Base-by-base conservation (phyloP, 2,113 vertebrate genomes). In the Anguilla japonica region DNA sequence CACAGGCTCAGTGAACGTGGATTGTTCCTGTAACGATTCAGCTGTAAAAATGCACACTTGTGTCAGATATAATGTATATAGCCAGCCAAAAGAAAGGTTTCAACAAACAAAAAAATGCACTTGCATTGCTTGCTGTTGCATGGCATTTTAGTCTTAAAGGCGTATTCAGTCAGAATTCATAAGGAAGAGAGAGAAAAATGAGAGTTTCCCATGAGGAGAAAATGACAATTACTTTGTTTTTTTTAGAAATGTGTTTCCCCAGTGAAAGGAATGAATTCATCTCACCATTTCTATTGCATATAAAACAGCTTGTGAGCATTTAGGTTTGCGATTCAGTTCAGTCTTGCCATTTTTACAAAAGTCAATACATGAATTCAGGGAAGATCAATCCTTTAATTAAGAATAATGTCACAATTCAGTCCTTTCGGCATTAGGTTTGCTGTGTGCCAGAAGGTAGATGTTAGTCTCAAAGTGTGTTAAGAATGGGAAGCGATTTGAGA, bases 381-480 rank as follows among this genome's bases (percentile, higher is more conserved):
- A 75, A n/a, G 71, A 75, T 71, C 20, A 71, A 71, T 75, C 71
- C 71, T 75, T 75, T 75, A 75, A 75, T 75, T 75, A 75, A 75
- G 71, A 75, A 34, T 34, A 53, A 13, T 75, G 71, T 75, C 71
- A 34, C 71, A 75, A 75, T 75, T 34, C n/a, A 75, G 71, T n/a
- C 71, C n/a, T 75, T 75, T 34, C 5, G 34, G 71, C 71, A 75
- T 71, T n/a, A n/a, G 7, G 63, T 22, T 71, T n/a, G 5, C 5
- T 71, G 71, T 34, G 7, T 16, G 26, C 71, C 34, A 75, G 9
- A 2, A 75, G 71, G n/a, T 13, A 13, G 8, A 34, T 13, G 20
- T 71, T 0, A n/a, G n/a, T 75, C 26, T 75, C 5, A 13, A 34
- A 71, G 63, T 13, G 71, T 14, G 6, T 13, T 13, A 75, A 34